phyloP scores from a whole-genome alignment of 2,888 invertebrate species.

The Eilema sororculum region DNA sequence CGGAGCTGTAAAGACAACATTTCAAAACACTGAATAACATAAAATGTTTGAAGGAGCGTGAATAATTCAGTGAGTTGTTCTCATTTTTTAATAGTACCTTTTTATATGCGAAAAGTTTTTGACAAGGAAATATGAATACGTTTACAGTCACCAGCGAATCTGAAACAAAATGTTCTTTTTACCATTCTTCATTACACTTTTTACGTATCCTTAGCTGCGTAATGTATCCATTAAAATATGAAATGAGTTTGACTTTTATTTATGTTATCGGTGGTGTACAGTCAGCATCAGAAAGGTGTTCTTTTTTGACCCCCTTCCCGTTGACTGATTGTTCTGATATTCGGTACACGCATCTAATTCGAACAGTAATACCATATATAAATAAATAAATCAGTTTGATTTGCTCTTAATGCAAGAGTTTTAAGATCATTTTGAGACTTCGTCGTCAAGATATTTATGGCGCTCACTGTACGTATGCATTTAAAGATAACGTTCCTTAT shows the following conservation, averaged over 20 bases:
- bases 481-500: too few species aligned
- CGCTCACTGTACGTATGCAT: too few species aligned
- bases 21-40: constrained; percentile 1
- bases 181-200: constrained; percentile 2
- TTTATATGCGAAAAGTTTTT: constrained; percentile 1
- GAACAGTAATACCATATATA: too few species aligned
- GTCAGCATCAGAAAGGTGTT: too few species aligned
- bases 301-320: too few species aligned
- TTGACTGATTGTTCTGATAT: too few species aligned
- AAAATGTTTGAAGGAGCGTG: neutral
- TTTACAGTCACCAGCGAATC: neutral
- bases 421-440: too few species aligned
- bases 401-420: too few species aligned
- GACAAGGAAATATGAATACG: constrained; percentile 4
- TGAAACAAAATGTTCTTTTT: neutral
- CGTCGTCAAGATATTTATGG: too few species aligned
- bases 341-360: too few species aligned
- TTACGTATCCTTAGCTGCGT: neutral
- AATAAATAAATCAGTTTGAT: too few species aligned
- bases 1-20: neutral
- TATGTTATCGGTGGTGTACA: neutral
- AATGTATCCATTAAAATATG: constrained; percentile 1
- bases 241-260: too few species aligned
- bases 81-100: neutral
- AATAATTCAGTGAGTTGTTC: neutral